These are phyloP conservation scores for Pipra filicauda DNA, from an alignment of 2,113 vertebrate genomes.

Conservation along the genomic window DNA sequence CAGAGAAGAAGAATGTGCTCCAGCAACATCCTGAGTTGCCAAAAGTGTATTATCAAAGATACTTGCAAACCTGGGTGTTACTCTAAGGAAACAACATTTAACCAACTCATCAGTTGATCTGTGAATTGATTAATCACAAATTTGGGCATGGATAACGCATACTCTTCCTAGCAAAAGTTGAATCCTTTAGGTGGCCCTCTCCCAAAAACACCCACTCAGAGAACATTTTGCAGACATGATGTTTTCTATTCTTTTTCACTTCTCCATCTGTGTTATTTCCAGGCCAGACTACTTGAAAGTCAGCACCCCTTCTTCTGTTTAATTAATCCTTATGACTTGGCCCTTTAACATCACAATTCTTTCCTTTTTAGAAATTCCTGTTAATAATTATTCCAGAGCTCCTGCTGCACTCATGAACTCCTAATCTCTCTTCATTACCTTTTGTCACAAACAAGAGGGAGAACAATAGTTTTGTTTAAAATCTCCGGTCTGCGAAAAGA, in stretches of 20 bases:
- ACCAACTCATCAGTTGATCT: not conserved
- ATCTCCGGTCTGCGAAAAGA: not conserved
- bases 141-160: not conserved
- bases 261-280: conserved; percentile 8
- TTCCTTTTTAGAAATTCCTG: not conserved
- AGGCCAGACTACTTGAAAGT: not conserved
- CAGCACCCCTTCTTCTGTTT: not conserved
- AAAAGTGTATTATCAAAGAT: not conserved
- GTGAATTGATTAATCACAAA: not conserved
- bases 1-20: not conserved
- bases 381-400: conserved; percentile 17
- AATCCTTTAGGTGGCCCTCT: not conserved
- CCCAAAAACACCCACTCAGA: not conserved
- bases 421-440: not conserved
- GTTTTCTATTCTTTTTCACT: not conserved
- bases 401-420: not conserved
- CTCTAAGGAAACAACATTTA: not conserved
- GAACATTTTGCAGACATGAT: not conserved
- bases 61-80: not conserved
- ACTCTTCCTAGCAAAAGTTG: not conserved
- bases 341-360: not conserved
- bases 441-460: not conserved
- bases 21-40: not conserved
- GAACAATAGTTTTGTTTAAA: not conserved
- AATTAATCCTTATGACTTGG: not conserved